These are phyloP conservation scores for Sesamia inferens DNA, from an alignment of 2,888 invertebrate species.

Conservation along the genomic window DNA sequence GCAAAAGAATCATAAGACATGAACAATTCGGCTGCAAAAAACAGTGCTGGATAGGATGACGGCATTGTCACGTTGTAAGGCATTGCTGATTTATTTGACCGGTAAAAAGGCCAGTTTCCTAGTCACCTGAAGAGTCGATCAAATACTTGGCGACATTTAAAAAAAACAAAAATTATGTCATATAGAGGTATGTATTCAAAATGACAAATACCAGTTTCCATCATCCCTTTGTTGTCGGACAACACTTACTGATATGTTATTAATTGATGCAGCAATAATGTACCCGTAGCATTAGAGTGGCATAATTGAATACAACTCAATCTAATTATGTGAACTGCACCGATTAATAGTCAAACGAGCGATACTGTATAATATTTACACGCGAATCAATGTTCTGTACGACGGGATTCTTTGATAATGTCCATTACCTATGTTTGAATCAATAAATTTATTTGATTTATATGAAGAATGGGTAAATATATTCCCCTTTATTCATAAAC, in stretches of 20 bases:
- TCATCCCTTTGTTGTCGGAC: slow-evolving; percentile 1
- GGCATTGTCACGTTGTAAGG: too few species aligned
- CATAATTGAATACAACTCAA: slow-evolving; percentile 64
- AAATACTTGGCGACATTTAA: too few species aligned
- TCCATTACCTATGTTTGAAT: slow-evolving; percentile 8
- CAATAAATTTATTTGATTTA: slow-evolving; percentile 11
- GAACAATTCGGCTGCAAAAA: too few species aligned
- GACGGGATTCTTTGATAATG: slow-evolving; percentile 5
- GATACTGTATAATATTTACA: slow-evolving; percentile 10
- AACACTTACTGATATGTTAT: slow-evolving; percentile 35
- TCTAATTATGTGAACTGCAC: slow-evolving; percentile 53
- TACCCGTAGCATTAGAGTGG: slow-evolving; percentile 47
- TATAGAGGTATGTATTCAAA: background rate
- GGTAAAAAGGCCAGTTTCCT: too few species aligned
- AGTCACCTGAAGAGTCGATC: too few species aligned
- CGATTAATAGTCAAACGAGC: slow-evolving; percentile 53
- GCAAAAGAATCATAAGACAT: too few species aligned
- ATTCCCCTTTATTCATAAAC: too few species aligned
- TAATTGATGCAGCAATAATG: slow-evolving; percentile 54
- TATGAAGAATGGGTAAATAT: slow-evolving; percentile 8
- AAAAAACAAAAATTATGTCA: too few species aligned
- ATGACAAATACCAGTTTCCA: background rate
- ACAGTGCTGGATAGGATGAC: too few species aligned
- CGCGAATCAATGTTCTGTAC: slow-evolving; percentile 23
- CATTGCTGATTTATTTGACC: too few species aligned